A percentile compares a stretch with the other conserved stretches of the same genome.
Evolutionary conservation across 2,888 invertebrate genomes (phyloP).

Genomic region (Clepsis dumicolana): DNA sequence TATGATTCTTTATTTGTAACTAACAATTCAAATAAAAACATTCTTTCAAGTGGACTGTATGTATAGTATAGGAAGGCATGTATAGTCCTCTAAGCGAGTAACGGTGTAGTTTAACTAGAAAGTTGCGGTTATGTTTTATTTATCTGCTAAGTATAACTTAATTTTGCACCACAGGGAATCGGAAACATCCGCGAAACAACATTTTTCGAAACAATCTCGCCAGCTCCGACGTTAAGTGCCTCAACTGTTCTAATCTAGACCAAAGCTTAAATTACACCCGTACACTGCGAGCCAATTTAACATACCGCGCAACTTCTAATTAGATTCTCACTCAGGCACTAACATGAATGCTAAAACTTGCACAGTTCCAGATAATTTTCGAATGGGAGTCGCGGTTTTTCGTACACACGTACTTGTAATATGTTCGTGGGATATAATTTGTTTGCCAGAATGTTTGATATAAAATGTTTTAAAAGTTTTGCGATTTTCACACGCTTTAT

Average conservation of each 20-base stretch:
- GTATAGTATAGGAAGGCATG: too few species aligned
- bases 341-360: constrained; percentile 42
- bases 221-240: background rate
- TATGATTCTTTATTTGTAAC: too few species aligned
- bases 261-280: constrained; percentile 42
- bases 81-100: too few species aligned
- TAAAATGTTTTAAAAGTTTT: too few species aligned
- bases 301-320: constrained; percentile 43
- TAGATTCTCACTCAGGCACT: constrained; percentile 40
- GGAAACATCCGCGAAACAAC: background rate
- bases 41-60: too few species aligned
- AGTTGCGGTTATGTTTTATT: too few species aligned
- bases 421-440: background rate
- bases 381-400: constrained; percentile 35
- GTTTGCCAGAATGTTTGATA: background rate
- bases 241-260: constrained; percentile 11
- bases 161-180: background rate
- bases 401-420: background rate
- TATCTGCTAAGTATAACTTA: too few species aligned
- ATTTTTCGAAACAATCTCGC: background rate
- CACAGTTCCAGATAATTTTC: constrained; percentile 34
- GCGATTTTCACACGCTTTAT: too few species aligned
- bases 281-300: constrained; percentile 43
- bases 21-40: too few species aligned
- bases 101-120: too few species aligned